Evolutionary conservation across 2,888 invertebrate species (phyloP).

Genomic region (Harpalus rubripes): DNA sequence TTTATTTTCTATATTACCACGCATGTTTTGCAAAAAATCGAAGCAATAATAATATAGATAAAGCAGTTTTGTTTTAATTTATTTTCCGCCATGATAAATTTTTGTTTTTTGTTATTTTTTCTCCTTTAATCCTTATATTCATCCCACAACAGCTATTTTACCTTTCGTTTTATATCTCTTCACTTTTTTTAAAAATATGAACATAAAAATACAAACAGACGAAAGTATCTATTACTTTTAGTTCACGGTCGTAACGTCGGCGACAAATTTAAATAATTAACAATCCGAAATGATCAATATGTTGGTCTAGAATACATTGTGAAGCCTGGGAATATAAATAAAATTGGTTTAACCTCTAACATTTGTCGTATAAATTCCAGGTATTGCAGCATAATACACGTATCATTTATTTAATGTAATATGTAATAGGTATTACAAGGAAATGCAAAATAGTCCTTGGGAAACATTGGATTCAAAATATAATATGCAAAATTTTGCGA

Average conservation of each 20-base stretch:
- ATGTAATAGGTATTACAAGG: no score
- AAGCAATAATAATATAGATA: background rate
- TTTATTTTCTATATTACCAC: background rate
- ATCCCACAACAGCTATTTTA: conserved; percentile 40
- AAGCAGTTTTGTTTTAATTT: conserved; percentile 7
- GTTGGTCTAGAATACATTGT: background rate
- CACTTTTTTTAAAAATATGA: conserved; percentile 43
- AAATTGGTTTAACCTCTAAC: background rate
- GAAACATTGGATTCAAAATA: no score
- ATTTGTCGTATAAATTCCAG: background rate
- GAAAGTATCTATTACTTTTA: conserved; percentile 7
- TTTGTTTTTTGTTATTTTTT: conserved; percentile 46
- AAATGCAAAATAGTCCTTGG: no score
- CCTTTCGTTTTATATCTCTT: conserved; percentile 24
- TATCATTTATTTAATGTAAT: no score
- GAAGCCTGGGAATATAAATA: background rate
- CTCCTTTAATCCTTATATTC: conserved; percentile 42
- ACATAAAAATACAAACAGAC: background rate
- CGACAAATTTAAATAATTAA: background rate
- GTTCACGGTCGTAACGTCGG: background rate
- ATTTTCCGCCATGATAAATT: conserved; percentile 30
- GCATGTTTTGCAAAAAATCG: background rate
- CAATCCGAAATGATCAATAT: background rate
- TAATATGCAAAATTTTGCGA: no score
- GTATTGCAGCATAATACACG: background rate